Evolutionary conservation across 1,140 invertebrate species (phyloP), one percentile per base, ranked within the genome.

Genomic region (Brevipalpus yothersi): DNA sequence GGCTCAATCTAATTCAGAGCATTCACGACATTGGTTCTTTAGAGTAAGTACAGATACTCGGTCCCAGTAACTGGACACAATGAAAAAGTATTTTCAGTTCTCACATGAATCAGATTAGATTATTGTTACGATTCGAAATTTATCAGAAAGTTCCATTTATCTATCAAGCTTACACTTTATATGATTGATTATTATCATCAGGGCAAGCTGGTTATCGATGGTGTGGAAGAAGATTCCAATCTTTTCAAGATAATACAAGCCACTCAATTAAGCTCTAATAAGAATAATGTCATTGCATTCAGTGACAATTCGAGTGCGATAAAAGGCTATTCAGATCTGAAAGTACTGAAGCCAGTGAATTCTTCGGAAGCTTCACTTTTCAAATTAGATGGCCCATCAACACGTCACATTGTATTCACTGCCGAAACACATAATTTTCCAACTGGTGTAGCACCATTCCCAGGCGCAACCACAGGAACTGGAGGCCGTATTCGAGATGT

Each of bases 401-500:
- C 60, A 10, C 81, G 82, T 8, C 87, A 98, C 72, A 79, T 96
- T n/a, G 91, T 94, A 67, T 96, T 96, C 66, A 96, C 93, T 9
- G 93, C 93, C 0, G 93, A 98, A 74, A 98, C 93, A 0, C 93
- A 98, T 70, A 97, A 98, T 69, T 97, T 97, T 76, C 93, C 93
- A 8, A 98, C 93, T 47, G 92, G 88, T 53, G 76, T 78, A 42
- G 74, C 74, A 56, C 75, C 77, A 31, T 78, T 71, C 65, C 92
- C 89, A 75, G 93, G 93, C 5, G 92, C 93, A 0, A 92, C 92
- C 5, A 68, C 67, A 49, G 62, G 93, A 21, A 94, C 91, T 41
- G 93, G 93, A 4, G 93, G 93, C 1, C 74, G 93, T 58, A 82
- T 98, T 58, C 73, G 93, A 60, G 93, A 98, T 73, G 85, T 95